Evolutionary conservation across 1,140 invertebrate genomes (phyloP).

Genomic region (Steinernema feltiae): DNA sequence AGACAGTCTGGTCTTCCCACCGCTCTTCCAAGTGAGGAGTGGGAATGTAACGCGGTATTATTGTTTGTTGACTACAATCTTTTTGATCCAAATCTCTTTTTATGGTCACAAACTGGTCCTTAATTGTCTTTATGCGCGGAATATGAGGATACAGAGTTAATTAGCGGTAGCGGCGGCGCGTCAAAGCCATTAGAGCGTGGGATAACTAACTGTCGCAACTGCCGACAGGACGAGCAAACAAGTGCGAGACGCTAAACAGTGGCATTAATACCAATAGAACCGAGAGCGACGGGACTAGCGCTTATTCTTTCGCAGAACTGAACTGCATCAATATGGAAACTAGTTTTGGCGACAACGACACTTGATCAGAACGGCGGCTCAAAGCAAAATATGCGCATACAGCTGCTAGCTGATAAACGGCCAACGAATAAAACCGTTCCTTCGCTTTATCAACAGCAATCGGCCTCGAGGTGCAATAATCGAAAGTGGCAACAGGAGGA

Average conservation of each 20-base stretch:
- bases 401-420: conserved; percentile 7
- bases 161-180: too few relatives aligned
- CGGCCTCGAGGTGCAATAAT: background rate
- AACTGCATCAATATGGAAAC: background rate
- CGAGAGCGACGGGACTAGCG: background rate
- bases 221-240: background rate
- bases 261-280: background rate
- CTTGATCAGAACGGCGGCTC: background rate
- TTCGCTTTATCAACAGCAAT: background rate
- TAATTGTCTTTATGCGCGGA: background rate
- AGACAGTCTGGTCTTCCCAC: too few relatives aligned
- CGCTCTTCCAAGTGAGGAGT: too few relatives aligned
- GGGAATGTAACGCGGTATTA: too few relatives aligned
- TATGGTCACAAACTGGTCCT: too few relatives aligned
- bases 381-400: conserved; percentile 8
- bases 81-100: too few relatives aligned
- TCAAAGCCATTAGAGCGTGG: too few relatives aligned
- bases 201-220: background rate
- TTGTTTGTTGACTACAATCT: too few relatives aligned
- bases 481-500: background rate
- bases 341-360: conserved; percentile 1
- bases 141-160: background rate
- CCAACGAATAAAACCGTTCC: background rate
- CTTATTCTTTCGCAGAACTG: background rate
- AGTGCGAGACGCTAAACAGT: background rate